phyloP scores from a whole-genome alignment of 2,888 invertebrate species.

The Rhagonycha lutea region DNA sequence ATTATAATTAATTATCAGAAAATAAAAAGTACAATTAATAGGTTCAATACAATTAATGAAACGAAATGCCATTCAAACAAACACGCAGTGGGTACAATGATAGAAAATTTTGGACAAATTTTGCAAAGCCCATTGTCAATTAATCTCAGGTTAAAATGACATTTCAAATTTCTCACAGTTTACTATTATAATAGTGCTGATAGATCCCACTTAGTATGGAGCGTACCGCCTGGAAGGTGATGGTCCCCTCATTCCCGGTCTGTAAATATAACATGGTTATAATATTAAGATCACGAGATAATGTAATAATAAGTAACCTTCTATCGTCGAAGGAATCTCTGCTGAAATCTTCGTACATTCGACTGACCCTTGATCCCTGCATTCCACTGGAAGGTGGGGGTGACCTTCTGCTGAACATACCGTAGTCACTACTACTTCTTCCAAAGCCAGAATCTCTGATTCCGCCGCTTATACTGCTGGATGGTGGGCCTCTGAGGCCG shows the following conservation, averaged over 20 bases:
- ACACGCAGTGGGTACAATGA: background rate
- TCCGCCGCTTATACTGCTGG: constrained; percentile 64
- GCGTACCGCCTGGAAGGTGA: constrained; percentile 86
- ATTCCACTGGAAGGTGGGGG: constrained; percentile 61
- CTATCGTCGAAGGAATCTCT: constrained; percentile 87
- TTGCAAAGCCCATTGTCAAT: background rate
- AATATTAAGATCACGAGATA: background rate
- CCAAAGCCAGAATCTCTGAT: constrained; percentile 68
- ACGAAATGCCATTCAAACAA: background rate
- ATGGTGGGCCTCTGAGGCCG: constrained; percentile 60
- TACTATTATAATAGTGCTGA: background rate
- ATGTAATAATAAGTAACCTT: constrained; percentile 60
- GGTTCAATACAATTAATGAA: background rate
- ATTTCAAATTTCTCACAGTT: background rate
- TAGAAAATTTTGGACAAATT: background rate
- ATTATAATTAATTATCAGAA: background rate
- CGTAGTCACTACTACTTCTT: constrained; percentile 66
- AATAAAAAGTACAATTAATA: background rate
- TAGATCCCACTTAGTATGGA: constrained; percentile 67
- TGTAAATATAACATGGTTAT: constrained; percentile 51
- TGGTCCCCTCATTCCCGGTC: constrained; percentile 78
- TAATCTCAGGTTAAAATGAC: background rate
- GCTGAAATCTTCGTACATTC: constrained; percentile 87
- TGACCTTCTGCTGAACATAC: constrained; percentile 82
- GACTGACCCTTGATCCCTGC: constrained; percentile 55